Base-by-base conservation (phyloP, 2,797 vertebrate species). In the Lemur catta region DNA sequence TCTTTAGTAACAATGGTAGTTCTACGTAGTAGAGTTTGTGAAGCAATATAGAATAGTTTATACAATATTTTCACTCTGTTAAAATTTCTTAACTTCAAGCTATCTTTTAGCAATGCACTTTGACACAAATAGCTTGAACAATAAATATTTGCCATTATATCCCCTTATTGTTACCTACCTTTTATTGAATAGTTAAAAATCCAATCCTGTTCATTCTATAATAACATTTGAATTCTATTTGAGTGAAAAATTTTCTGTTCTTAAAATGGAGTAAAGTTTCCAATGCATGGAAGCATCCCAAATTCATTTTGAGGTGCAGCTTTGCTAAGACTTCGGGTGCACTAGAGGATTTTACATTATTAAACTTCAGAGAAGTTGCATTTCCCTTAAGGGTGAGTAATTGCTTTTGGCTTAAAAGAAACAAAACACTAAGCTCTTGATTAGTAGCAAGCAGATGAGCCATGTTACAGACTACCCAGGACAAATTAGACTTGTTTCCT, bases 211-310 rank as follows among this genome's bases (percentile, higher is more conserved):
- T 84, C 57, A 88, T 24, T 71, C 59, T 35, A 69, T 89, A 28
- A 55, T 89, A 89, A 84, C 20, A 75, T 89, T 18, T 82, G 71
- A 84, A 93, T 93, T 84, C 14, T 61, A 72, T 89, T 84, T 72
- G 72, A 86, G 50, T 61, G 12, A 48, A 71, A 85, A 4, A 30
- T 57, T 93, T 81, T 74, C 20, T 69, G 48, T 35, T 59, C 50
- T 10, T 89, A 65, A 63, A 85, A 59, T 38, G 24, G 6, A 84
- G 12, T 38, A 75, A 93, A 84, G 57, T 59, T 89, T 92, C 43
- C 7, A 89, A 43, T 78, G 2, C 28, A 59, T 22, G 2, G 41
- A 33, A n/a, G 11, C 20, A 59, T 59, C 43, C 8, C 7, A 50
- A 93, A 82, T 80, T 93, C n/a, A 63, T 38, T 88, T 86, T 94